A percentile compares a stretch with the other conserved stretches of the same genome.
Evolutionary conservation across 2,888 invertebrate genomes (phyloP).

Genomic region (Leptinotarsa rubiginosa): DNA sequence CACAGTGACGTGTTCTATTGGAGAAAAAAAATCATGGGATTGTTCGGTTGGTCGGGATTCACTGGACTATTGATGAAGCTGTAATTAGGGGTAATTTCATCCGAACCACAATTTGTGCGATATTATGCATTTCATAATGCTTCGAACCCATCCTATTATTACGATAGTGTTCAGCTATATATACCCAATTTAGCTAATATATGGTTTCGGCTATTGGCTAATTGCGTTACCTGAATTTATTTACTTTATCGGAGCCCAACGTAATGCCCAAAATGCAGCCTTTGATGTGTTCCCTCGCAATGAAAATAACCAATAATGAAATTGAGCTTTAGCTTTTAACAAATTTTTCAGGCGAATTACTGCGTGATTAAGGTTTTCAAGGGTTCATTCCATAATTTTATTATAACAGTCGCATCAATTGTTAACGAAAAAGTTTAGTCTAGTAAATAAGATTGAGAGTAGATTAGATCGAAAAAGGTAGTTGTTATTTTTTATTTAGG

Average conservation of each 20-base stretch:
- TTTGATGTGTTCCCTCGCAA: not conserved
- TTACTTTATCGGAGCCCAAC: slow-evolving; percentile 27
- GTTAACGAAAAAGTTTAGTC: no score
- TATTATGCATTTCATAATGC: slow-evolving; percentile 44
- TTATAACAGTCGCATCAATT: no score
- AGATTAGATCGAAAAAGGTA: no score
- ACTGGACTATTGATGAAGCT: slow-evolving; percentile 38
- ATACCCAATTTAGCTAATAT: slow-evolving; percentile 45
- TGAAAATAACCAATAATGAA: slow-evolving; percentile 10
- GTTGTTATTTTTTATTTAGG: no score
- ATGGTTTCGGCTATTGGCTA: slow-evolving; percentile 34
- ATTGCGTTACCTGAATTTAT: slow-evolving; percentile 43
- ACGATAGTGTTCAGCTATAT: slow-evolving; percentile 40
- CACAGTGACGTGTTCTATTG: no score
- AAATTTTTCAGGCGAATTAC: not conserved
- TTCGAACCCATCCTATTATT: slow-evolving; percentile 42
- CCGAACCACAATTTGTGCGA: slow-evolving; percentile 44
- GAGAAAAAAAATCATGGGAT: no score
- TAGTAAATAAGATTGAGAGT: no score
- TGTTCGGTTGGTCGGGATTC: no score
- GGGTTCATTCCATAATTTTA: no score
- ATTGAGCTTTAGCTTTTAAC: not conserved
- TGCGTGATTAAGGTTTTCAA: not conserved
- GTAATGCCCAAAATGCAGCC: slow-evolving; percentile 9
- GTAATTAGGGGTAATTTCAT: slow-evolving; percentile 44